Conservation (phyloP, 2,113 vertebrate species). For the Vulpes ferrilata region DNA sequence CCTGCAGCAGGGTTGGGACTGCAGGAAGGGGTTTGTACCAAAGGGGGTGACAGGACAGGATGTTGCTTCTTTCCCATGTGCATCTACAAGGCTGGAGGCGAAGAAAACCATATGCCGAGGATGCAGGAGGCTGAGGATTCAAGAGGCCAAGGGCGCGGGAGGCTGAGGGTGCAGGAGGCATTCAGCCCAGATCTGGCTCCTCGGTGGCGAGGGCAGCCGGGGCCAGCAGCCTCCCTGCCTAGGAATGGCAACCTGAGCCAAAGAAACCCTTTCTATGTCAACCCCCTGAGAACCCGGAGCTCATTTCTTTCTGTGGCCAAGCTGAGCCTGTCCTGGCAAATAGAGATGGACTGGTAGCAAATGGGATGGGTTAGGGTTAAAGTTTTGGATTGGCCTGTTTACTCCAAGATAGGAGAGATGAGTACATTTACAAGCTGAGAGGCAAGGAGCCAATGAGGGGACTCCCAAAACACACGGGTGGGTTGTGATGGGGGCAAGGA, state of each 20-base stretch:
- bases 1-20: neutral
- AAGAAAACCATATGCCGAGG: neutral
- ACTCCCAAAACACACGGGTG: rapidly evolving
- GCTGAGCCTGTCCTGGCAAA: neutral
- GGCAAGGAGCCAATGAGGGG: neutral
- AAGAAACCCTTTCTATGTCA: neutral
- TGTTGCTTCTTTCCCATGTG: neutral
- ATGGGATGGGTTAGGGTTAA: neutral
- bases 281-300: neutral
- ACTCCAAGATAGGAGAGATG: neutral
- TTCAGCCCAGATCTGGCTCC: neutral
- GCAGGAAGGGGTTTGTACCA: neutral
- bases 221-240: neutral
- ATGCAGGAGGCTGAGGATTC: too few species aligned
- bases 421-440: rapidly evolving
- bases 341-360: neutral
- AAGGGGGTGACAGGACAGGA: neutral
- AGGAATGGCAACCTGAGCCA: rapidly evolving
- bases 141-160: too few species aligned
- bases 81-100: neutral
- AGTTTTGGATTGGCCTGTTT: neutral
- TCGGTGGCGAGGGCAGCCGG: rapidly evolving
- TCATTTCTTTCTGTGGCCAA: neutral
- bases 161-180: neutral
- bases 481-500: neutral